These are phyloP conservation scores for Morone chrysops DNA, from an alignment of 2,113 vertebrate species.

Conservation along the genomic window DNA sequence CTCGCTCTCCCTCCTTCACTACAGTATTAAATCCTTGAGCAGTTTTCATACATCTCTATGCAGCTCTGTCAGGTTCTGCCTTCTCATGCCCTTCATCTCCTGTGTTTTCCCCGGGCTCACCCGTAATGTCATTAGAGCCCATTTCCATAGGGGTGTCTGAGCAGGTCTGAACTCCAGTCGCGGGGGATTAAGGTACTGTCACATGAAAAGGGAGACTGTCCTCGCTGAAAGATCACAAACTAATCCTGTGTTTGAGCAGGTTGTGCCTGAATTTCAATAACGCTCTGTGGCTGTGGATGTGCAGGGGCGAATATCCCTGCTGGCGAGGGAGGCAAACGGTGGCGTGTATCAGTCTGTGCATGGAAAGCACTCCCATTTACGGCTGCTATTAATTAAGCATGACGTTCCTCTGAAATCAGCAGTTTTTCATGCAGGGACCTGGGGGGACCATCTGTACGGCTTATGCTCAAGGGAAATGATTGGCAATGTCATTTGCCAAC, in stretches of 20 bases:
- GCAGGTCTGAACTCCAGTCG: slow-evolving; percentile 50
- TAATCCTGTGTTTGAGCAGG: slow-evolving; percentile 78
- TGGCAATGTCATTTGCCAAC: slow-evolving; percentile 78
- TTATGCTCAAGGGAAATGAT: slow-evolving; percentile 76
- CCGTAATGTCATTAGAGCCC: slow-evolving; percentile 73
- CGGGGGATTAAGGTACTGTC: slow-evolving; percentile 70
- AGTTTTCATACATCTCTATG: slow-evolving; percentile 50
- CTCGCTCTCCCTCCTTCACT: slow-evolving; percentile 18
- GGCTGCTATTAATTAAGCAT: slow-evolving; percentile 83
- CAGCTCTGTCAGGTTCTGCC: slow-evolving; percentile 40
- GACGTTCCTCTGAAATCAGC: slow-evolving; percentile 84
- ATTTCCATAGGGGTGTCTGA: slow-evolving; percentile 64
- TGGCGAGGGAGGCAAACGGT: slow-evolving; percentile 69
- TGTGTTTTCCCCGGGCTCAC: slow-evolving; percentile 54
- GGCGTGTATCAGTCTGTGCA: slow-evolving; percentile 72
- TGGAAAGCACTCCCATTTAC: slow-evolving; percentile 70
- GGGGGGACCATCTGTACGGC: slow-evolving; percentile 79
- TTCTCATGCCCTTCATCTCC: slow-evolving; percentile 62
- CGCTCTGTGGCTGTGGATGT: slow-evolving; percentile 47
- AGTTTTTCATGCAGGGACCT: slow-evolving; percentile 77
- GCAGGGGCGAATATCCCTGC: slow-evolving; percentile 65
- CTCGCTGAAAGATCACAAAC: slow-evolving; percentile 70
- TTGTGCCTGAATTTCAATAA: slow-evolving; percentile 69
- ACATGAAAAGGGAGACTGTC: slow-evolving; percentile 72
- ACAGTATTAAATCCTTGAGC: slow-evolving; percentile 49